Evolutionary conservation across 2,113 vertebrate species (phyloP), one percentile per base, ranked within the genome.

Genomic region (Pangasianodon gigas): DNA sequence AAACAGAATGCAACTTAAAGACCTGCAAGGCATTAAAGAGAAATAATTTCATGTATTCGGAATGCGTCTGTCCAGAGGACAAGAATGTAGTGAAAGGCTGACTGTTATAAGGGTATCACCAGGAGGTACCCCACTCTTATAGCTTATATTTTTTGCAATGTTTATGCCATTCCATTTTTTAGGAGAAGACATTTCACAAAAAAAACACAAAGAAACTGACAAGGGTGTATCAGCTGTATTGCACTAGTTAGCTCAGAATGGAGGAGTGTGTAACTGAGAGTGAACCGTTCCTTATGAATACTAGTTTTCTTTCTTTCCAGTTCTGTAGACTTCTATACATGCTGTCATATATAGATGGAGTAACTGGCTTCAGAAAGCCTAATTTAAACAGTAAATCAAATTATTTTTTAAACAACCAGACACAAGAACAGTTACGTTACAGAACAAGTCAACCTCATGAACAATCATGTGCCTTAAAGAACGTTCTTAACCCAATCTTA

Each of bases 1-100:
- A 88, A 89, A 90, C 3, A 88, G 11, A 52, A n/a, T 51, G 10
- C 48, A 84, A 48, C 29, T 85, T 89, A 79, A 85, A 79, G 51
- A 41, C 41, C 41, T 75, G 82, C 14, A 65, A 51, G 29, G 71
- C 16, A 74, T 84, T 65, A 52, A 82, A 83, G 44, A n/a, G 1
- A 77, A 75, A 41, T 37, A 62, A 19, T 9, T n/a, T 32, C 9
- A 32, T 37, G 5, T 54, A 13, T 51, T 18, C 11, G 10, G 5
- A 75, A 21, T 41, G 48, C 7, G 7, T 87, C 51, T 75, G 67
- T 74, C 19, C 29, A 19, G 19, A 54, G 51, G 52, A 3, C 48
- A 82, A 82, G 52, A 82, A 82, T 52, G 32, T n/a, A n/a, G 1
- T 81, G 6, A 81, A 81, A 32, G 5, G 14, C 26, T 46, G 19